These are phyloP conservation scores for Coptodon bakossiorum DNA, from an alignment of 2,113 vertebrate genomes.

Conservation along the genomic window DNA sequence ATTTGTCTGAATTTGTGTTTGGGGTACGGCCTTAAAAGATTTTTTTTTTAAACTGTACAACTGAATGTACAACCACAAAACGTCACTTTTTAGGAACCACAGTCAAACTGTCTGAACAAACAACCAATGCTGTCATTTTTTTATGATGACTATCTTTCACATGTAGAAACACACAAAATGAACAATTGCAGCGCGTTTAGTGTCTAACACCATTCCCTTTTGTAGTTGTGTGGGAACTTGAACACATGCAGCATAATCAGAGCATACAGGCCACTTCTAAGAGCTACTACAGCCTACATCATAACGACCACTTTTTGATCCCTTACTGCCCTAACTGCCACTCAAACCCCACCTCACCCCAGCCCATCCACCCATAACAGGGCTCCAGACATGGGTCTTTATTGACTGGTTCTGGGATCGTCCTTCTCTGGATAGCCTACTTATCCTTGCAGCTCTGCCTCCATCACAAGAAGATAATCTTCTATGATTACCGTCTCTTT, in stretches of 20 bases:
- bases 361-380: constrained; percentile 18
- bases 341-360: background rate
- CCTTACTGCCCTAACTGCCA: constrained; percentile 32
- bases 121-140: background rate
- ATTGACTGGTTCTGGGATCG: constrained; percentile 52
- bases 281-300: constrained; percentile 6
- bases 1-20: background rate
- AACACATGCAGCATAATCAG: constrained; percentile 41
- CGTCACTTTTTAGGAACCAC: background rate
- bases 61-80: background rate
- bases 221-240: constrained; percentile 48
- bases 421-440: constrained; percentile 46
- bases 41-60: background rate
- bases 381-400: constrained; percentile 24
- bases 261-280: background rate
- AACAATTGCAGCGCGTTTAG: background rate
- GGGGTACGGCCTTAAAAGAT: background rate
- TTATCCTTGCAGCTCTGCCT: constrained; percentile 53
- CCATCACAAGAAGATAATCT: constrained; percentile 67
- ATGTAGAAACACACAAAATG: background rate
- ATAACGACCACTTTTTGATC: constrained; percentile 32
- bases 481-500: constrained; percentile 65
- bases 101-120: background rate
- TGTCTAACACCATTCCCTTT: background rate
- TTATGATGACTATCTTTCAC: background rate